Base-by-base conservation (phyloP, 2,113 vertebrate species). In the Cynoglossus semilaevis region DNA sequence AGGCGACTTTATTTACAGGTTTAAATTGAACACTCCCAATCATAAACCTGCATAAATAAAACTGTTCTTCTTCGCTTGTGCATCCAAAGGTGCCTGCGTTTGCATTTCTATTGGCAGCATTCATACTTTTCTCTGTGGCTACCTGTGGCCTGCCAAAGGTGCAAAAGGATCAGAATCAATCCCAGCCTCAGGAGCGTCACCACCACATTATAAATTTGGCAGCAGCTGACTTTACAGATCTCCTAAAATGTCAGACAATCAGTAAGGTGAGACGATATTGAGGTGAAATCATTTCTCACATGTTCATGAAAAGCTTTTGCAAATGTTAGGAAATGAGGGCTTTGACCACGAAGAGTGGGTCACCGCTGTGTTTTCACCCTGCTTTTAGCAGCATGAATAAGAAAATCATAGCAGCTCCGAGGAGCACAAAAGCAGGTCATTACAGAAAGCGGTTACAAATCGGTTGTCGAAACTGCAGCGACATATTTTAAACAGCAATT, bases 201-300 rank as follows among this genome's bases (percentile, higher is more conserved):
- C 70, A 18, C 19, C 60, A 6, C 22, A 71, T 63, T 58, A 73
- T 13, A 44, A 19, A 47, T 75, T 76, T 70, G 64, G 50, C 55
- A 45, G 45, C 42, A 62, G 49, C 67, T 72, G 73, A 43, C 63
- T 58, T 47, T 54, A 60, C 59, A 50, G 45, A 70, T 69, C 80
- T 70, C 53, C 12, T 51, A 58, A 79, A 72, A 72, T 64, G 67
- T 8, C 68, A 70, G 40, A 65, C 61, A 71, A 72, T 58, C 51
- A 58, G 43, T 45, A 59, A 55, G 29, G 45, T 45, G 60, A 58
- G 54, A 74, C 80, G 51, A 64, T 65, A 77, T 73, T 67, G 70
- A 78, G 76, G 70, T 51, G 42, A 59, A 58, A 76, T 79, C 37
- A 74, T 81, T 76, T 74, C 67, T 73, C 51, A 68, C 18, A 7